Evolutionary conservation across 2,113 vertebrate species (phyloP).

Genomic region (Nerophis lumbriciformis): DNA sequence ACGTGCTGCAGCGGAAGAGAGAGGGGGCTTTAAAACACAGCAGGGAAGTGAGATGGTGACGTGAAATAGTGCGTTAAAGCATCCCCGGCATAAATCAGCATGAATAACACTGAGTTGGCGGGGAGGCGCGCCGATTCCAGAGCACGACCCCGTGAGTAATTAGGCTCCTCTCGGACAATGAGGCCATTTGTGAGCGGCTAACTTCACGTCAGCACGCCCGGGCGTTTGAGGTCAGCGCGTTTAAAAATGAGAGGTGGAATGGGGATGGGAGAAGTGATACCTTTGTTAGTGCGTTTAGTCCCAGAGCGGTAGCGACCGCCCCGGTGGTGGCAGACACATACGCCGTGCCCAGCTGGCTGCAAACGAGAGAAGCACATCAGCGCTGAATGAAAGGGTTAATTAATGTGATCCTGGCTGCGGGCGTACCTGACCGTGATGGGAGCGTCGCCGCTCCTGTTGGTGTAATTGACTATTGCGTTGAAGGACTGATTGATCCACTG

Average conservation of each 20-base stretch:
- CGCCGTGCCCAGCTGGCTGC: slow-evolving; percentile 90
- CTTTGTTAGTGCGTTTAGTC: slow-evolving; percentile 94
- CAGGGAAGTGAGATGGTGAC: background rate
- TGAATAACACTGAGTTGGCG: slow-evolving; percentile 6
- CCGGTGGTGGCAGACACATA: slow-evolving; percentile 96
- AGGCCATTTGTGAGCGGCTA: slow-evolving; percentile 13
- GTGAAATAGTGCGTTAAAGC: background rate
- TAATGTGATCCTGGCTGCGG: background rate
- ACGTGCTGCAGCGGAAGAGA: slow-evolving; percentile 73
- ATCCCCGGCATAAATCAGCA: slow-evolving; percentile 8
- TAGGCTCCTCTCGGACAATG: slow-evolving; percentile 14
- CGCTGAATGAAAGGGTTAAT: slow-evolving; percentile 26
- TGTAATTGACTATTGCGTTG: slow-evolving; percentile 96
- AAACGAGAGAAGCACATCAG: slow-evolving; percentile 59
- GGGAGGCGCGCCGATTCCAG: slow-evolving; percentile 7
- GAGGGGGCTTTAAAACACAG: slow-evolving; percentile 7
- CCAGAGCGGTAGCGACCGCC: slow-evolving; percentile 91
- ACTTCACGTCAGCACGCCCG: slow-evolving; percentile 14
- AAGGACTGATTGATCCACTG: slow-evolving; percentile 99
- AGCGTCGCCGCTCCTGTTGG: slow-evolving; percentile 93
- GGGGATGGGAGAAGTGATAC: slow-evolving; percentile 69
- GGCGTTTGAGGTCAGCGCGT: slow-evolving; percentile 24
- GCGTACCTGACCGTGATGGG: slow-evolving; percentile 86
- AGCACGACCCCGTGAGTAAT: slow-evolving; percentile 18
- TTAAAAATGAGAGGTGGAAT: slow-evolving; percentile 33